A percentile compares a stretch with the other conserved stretches of the same genome.
phyloP scores from a whole-genome alignment of 2,113 vertebrate species.

The Bubo scandiacus region DNA sequence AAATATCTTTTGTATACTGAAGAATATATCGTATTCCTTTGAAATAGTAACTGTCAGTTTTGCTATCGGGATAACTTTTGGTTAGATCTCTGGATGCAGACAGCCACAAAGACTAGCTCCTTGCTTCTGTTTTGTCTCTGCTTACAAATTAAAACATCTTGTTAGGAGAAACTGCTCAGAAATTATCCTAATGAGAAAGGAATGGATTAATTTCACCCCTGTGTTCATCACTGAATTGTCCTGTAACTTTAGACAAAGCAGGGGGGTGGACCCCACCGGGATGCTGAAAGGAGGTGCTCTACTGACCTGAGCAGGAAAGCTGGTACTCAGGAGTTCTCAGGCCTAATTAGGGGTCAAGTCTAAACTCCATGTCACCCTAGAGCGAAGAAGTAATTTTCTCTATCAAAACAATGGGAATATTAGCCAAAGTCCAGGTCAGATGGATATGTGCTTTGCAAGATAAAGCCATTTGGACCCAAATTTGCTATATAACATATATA shows the following conservation, averaged over 20 bases:
- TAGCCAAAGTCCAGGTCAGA: neutral
- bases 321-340: neutral
- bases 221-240: neutral
- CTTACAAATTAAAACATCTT: neutral
- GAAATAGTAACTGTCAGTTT: neutral
- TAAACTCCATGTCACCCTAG: neutral
- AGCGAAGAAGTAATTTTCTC: neutral
- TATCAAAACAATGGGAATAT: neutral
- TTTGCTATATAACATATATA: neutral
- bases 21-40: neutral
- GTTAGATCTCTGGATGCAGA: neutral
- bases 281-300: neutral
- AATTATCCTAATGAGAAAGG: neutral
- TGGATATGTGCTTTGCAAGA: neutral
- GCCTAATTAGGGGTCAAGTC: neutral
- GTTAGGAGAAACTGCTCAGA: neutral
- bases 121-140: neutral
- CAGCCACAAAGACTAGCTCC: neutral
- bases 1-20: neutral
- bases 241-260: neutral
- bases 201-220: neutral
- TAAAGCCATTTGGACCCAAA: neutral
- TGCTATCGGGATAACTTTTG: neutral
- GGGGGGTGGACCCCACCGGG: rapidly evolving
- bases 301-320: neutral